Evolutionary conservation across 1,140 invertebrate genomes (phyloP).

Genomic region (Drosophila paulistorum): DNA sequence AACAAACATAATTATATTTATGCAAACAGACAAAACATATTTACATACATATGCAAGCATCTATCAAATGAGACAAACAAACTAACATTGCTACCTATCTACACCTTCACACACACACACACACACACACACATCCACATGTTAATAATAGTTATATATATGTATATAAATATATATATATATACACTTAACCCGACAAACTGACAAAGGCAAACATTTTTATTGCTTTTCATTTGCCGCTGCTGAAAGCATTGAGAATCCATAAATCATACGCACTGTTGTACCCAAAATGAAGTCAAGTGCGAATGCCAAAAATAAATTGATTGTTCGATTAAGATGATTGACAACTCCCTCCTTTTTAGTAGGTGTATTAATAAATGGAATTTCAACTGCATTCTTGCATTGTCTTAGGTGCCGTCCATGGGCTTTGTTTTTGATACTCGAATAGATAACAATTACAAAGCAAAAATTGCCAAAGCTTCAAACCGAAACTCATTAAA

Average conservation of each 20-base stretch:
- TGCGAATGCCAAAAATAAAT: constrained; percentile 44
- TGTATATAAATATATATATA: constrained; percentile 5
- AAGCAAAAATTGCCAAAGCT: constrained; percentile 62
- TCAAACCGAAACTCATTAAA: constrained; percentile 39
- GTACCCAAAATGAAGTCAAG: constrained; percentile 44
- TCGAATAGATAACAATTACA: constrained; percentile 40
- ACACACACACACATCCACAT: constrained; percentile 24
- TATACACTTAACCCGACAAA: constrained; percentile 48
- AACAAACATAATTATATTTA: constrained; percentile 32
- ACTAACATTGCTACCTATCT: constrained; percentile 32
- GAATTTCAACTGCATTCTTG: constrained; percentile 34
- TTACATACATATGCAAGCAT: constrained; percentile 61
- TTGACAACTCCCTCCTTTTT: constrained; percentile 9
- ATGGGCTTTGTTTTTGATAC: constrained; percentile 75
- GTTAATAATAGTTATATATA: constrained; percentile 27
- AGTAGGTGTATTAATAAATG: constrained; percentile 3
- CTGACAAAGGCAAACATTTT: constrained; percentile 72
- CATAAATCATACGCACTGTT: constrained; percentile 74
- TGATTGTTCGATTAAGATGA: constrained; percentile 29
- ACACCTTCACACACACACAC: constrained; percentile 17
- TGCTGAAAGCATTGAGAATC: constrained; percentile 41
- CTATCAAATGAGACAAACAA: constrained; percentile 64
- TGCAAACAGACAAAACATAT: constrained; percentile 45
- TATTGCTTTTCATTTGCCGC: constrained; percentile 71
- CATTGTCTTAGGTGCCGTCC: constrained; percentile 81